Base-by-base conservation (phyloP, 2,113 vertebrate genomes). In the Zootoca vivipara region DNA sequence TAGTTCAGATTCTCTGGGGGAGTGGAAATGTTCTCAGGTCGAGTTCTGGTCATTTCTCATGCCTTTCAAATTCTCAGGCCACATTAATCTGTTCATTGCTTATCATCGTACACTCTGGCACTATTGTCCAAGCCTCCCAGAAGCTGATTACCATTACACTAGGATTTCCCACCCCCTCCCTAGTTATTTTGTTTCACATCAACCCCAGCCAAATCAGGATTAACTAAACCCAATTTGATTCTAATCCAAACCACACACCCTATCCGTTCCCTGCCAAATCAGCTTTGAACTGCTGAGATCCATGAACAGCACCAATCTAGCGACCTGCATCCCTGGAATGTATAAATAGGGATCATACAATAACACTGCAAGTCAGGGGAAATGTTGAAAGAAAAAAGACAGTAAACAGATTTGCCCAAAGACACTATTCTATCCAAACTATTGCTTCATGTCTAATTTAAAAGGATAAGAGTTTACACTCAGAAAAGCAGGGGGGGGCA, bases 321-420 rank as follows among this genome's bases (percentile, higher is more conserved):
- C 89, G 93, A 96, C 90, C 94, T 91, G 74, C 82, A 88, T 83
- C 15, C 90, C 90, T 95, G 94, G 95, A 95, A 96, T 95, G 94
- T 90, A 85, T 33, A 92, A 88, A 92, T 78, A 79, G 80, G 86
- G 92, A 87, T 96, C 91, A 94, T 38, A 93, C 93, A 95, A 89
- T 89, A 95, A 88, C 89, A 92, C 5, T 91, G 75, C 78, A 93
- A 93, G 93, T 94, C 91, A 95, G 85, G 90, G 72, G 93, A 95
- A 94, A 96, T 95, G 93, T 82, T 93, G 89, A 92, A 96, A 95
- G 95, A 80, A 92, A 92, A 87, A 90, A 94, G 90, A 83, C 88
- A 93, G 90, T 91, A 96, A 96, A 96, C 89, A 95, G 91, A 92
- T 0, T 0, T 0, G 52, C 82, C 70, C 90, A 92, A 85, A 95